Conservation (phyloP, 2,797 vertebrate species). For the Hydrophis major region DNA sequence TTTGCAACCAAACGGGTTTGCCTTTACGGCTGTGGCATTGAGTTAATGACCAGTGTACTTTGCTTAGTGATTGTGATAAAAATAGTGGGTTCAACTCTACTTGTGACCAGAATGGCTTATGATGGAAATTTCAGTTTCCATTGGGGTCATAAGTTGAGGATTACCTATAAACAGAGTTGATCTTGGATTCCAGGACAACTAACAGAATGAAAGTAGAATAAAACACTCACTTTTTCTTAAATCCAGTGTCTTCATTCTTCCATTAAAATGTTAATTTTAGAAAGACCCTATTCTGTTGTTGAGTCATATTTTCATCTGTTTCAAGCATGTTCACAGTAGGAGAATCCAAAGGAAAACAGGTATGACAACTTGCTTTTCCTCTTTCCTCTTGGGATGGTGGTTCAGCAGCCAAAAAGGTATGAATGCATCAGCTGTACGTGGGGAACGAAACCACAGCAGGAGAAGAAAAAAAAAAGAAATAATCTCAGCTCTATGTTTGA, state of each 20-base stretch:
- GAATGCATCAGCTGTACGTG: conserved; percentile 9
- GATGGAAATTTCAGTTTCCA: not conserved
- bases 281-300: not conserved
- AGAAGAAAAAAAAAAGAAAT: not conserved
- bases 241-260: not conserved
- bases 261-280: not conserved
- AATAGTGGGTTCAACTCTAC: not conserved
- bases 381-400: conserved; percentile 43
- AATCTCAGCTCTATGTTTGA: not conserved
- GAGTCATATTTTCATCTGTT: not conserved
- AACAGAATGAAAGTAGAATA: not conserved
- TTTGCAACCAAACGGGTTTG: not conserved
- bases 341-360: conserved; percentile 41
- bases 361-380: conserved; percentile 22
- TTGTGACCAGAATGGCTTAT: not conserved
- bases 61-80: not conserved
- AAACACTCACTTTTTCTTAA: not conserved
- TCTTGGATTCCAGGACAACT: not conserved
- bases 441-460: conserved; percentile 17
- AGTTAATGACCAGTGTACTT: not conserved
- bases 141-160: not conserved
- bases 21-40: not conserved
- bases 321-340: not conserved
- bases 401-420: conserved; percentile 9
- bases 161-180: not conserved